These are phyloP conservation scores for Miltochrista miniata DNA, from an alignment of 2,888 invertebrate species.

Conservation along the genomic window DNA sequence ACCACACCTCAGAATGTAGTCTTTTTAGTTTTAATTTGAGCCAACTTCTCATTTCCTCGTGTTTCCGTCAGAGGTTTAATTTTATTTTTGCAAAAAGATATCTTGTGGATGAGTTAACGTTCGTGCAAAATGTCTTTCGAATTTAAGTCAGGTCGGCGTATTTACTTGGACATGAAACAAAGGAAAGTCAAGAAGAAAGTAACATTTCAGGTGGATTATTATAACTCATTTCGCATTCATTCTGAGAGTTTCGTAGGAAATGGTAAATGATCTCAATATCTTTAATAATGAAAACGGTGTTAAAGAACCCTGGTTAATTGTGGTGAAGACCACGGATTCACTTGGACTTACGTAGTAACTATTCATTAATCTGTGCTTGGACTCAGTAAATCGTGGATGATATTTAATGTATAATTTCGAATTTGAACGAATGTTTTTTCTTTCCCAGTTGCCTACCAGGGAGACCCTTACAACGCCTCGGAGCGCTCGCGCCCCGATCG, in stretches of 20 bases:
- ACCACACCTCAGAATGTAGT: slow-evolving; percentile 48
- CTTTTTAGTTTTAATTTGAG: slow-evolving; percentile 41
- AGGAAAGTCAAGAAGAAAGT: slow-evolving; percentile 71
- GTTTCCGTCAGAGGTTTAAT: slow-evolving; percentile 35
- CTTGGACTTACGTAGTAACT: too few relatives aligned
- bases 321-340: too few relatives aligned
- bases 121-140: slow-evolving; percentile 65
- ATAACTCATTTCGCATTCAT: neutral
- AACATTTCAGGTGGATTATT: slow-evolving; percentile 60
- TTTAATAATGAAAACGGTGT: too few relatives aligned
- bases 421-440: too few relatives aligned
- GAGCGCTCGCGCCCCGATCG: slow-evolving; percentile 75
- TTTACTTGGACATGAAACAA: slow-evolving; percentile 70
- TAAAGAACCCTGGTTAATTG: neutral
- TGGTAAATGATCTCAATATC: too few relatives aligned
- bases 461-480: slow-evolving; percentile 75
- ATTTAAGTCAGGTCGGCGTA: slow-evolving; percentile 58
- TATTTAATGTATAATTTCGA: too few relatives aligned
- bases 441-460: slow-evolving; percentile 69
- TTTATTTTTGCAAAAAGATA: slow-evolving; percentile 38
- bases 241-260: too few relatives aligned
- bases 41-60: slow-evolving; percentile 40
- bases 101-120: slow-evolving; percentile 37
- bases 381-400: too few relatives aligned
- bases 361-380: too few relatives aligned